These are phyloP conservation scores for Parnassius smintheus DNA, from an alignment of 2,888 invertebrate species.

Conservation along the genomic window DNA sequence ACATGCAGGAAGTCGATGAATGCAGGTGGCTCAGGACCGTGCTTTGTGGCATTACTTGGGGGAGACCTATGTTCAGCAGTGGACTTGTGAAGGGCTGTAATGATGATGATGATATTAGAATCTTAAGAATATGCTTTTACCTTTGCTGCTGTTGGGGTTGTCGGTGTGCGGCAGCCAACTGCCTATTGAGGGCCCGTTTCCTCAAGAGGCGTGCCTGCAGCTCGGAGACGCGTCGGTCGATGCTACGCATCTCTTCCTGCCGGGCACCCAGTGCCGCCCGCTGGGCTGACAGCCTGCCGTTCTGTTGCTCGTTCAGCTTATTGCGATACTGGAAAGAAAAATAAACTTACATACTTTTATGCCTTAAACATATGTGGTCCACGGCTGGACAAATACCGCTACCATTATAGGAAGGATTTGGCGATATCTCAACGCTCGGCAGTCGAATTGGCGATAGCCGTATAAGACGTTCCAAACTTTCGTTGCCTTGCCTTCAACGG, in stretches of 20 bases:
- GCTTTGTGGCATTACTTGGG: too few relatives aligned
- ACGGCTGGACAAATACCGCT: too few relatives aligned
- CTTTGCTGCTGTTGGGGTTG: conserved; percentile 64
- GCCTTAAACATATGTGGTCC: not conserved
- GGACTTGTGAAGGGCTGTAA: too few relatives aligned
- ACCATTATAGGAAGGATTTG: too few relatives aligned
- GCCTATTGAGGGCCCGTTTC: conserved; percentile 91
- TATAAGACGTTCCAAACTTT: too few relatives aligned
- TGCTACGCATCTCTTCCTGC: conserved; percentile 94
- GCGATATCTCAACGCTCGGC: too few relatives aligned
- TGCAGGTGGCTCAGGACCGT: too few relatives aligned
- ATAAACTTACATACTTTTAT: not conserved
- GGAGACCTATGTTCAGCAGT: too few relatives aligned
- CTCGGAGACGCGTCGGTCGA: conserved; percentile 96
- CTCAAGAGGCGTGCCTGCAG: conserved; percentile 94
- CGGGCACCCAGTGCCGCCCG: conserved; percentile 92
- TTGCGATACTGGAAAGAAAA: conserved; percentile 90
- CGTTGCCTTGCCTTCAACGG: too few relatives aligned
- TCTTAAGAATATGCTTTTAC: conserved; percentile 25
- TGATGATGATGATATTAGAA: too few relatives aligned
- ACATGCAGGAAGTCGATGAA: too few relatives aligned
- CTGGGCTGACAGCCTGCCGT: conserved; percentile 93
- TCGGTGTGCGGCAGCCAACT: conserved; percentile 73
- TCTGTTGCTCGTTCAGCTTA: conserved; percentile 97
- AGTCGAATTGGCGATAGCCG: too few relatives aligned